These are phyloP conservation scores for Medauroidea extradentata DNA, from an alignment of 1,140 invertebrate species.

Conservation along the genomic window DNA sequence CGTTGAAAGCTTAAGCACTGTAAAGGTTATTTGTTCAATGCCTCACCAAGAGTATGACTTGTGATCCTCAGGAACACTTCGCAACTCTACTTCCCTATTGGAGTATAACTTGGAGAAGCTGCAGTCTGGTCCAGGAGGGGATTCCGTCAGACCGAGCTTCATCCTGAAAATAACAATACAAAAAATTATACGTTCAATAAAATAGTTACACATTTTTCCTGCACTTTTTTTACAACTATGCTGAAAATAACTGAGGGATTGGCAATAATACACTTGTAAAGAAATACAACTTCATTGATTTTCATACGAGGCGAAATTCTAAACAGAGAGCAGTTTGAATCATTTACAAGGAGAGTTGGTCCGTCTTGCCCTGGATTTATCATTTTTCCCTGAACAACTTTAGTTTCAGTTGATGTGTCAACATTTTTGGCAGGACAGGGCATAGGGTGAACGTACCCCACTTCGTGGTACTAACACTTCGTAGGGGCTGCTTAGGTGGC, in stretches of 20 bases:
- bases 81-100: conserved; percentile 1
- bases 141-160: conserved; percentile 11
- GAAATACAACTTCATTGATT: background rate
- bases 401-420: no score
- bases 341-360: no score
- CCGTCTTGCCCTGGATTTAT: no score
- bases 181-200: no score
- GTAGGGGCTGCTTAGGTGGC: no score
- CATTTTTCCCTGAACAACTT: no score
- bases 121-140: conserved; percentile 15
- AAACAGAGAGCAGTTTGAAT: no score
- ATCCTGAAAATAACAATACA: conserved; percentile 8
- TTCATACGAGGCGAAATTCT: background rate
- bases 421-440: no score
- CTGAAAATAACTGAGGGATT: background rate
- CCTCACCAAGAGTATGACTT: conserved; percentile 11
- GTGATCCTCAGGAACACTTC: background rate
- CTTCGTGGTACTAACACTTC: no score
- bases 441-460: no score
- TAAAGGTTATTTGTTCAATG: background rate
- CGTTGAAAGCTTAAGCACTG: background rate
- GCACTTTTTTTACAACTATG: background rate
- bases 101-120: conserved; percentile 12
- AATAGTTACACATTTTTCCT: background rate
- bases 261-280: background rate